A percentile compares a stretch with the other conserved stretches of the same genome.
Evolutionary conservation across 2,797 vertebrate genomes (phyloP).

Genomic region (Cryptoprocta ferox): DNA sequence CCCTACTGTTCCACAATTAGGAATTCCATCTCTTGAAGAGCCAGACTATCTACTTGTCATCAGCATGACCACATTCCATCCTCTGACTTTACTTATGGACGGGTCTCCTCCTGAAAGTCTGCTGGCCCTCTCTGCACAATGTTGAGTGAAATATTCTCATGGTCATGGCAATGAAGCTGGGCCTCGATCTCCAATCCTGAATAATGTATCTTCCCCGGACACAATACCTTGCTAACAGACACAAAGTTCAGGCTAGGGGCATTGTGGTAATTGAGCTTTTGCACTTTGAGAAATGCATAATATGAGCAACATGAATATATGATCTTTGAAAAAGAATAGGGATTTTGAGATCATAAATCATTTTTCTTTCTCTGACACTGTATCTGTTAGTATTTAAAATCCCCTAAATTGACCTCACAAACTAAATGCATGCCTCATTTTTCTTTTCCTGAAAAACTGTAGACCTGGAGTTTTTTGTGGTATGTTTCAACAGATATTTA

Average conservation of each 20-base stretch:
- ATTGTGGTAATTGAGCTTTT: not conserved
- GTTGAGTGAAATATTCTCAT: not conserved
- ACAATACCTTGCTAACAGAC: not conserved
- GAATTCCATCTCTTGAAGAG: not conserved
- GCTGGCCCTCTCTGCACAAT: not conserved
- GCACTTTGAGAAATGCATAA: not conserved
- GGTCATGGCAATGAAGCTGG: not conserved
- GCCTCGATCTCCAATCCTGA: not conserved
- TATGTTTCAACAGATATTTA: constrained; percentile 14
- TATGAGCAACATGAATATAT: not conserved
- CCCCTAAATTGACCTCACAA: not conserved
- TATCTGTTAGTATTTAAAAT: not conserved
- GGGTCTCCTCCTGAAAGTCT: not conserved
- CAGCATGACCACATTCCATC: not conserved
- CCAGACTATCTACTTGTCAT: not conserved
- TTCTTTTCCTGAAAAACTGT: not conserved
- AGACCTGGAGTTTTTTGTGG: not conserved
- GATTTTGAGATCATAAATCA: not conserved
- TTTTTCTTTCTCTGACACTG: not conserved
- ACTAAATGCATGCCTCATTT: not conserved
- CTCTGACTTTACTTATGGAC: not conserved
- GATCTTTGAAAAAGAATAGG: not conserved
- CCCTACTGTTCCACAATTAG: not conserved
- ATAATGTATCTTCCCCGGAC: not conserved
- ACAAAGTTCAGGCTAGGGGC: not conserved